Evolutionary conservation across 1,140 invertebrate genomes (phyloP), one percentile per base, ranked within the genome.

Genomic region (Drosophila orena): DNA sequence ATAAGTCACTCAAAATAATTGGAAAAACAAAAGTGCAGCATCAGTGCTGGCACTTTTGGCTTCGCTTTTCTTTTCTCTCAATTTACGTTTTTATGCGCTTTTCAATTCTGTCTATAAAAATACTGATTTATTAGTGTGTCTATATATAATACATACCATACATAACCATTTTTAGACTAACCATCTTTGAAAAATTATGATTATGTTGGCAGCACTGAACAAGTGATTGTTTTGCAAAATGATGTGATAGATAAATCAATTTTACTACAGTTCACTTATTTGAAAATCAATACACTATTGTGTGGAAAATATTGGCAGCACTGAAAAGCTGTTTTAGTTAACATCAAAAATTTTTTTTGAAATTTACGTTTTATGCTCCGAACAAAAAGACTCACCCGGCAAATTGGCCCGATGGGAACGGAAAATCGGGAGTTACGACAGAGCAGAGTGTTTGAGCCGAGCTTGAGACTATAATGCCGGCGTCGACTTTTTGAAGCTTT

Each of bases 401-500:
- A 50, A 50, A 47, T 30, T 8, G 35, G 57, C 40, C 56, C 49
- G 49, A 44, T 38, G 15, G 37, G 38, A 15, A 49, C 10, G 43
- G 24, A 10, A 30, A 17, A 12, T 20, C 17, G 35, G 17, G 24
- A 42, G 66, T 38, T 47, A 5, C 22, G 12, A 5, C 14, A 14
- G 7, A 30, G 46, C 24, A 30, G 46, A 46, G 34, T n/a, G n/a
- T 14, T 49, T n/a, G 59, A 79, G 76, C 43, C 62, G 44, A 56
- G 77, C 77, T 79, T 55, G 55, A 47, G 62, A 69, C 76, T 61
- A 43, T 52, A 57, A 62, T 65, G 61, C 66, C 53, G 60, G 46
- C 49, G 74, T 40, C 43, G 42, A 56, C 46, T 22, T 37, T 14
- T 8, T 8, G 14, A 35, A 80, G 77, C 81, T 74, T 69, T 69